Percentiles rank a stretch among this genome's conserved stretches.
phyloP scores from a whole-genome alignment of 2,888 invertebrate genomes.

The Cerceris ruficornis region DNA sequence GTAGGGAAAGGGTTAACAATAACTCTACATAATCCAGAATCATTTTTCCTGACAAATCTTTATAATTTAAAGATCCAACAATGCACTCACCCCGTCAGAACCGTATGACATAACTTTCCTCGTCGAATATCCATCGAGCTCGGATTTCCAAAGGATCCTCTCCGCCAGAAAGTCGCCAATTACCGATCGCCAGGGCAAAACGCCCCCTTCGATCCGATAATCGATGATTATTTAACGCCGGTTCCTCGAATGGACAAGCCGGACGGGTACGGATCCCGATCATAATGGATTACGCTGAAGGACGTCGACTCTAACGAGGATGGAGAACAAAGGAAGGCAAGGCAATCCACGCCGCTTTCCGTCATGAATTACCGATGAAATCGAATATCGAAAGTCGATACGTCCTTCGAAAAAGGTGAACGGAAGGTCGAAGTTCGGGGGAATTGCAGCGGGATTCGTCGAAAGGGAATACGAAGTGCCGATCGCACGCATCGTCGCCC shows the following conservation, averaged over 20 bases:
- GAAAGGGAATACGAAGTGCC: neutral
- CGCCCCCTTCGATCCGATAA: neutral
- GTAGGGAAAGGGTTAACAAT: too few species aligned
- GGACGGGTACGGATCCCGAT: constrained; percentile 5
- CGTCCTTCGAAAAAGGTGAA: constrained; percentile 20
- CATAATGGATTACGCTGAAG: constrained; percentile 33
- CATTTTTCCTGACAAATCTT: too few species aligned
- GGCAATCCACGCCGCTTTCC: constrained; percentile 22
- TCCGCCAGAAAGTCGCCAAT: too few species aligned
- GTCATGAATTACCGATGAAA: constrained; percentile 49
- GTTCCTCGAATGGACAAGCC: neutral
- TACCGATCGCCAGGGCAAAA: too few species aligned
- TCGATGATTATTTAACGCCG: neutral
- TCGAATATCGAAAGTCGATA: constrained; percentile 58
- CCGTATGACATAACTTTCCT: too few species aligned
- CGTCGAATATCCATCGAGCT: too few species aligned
- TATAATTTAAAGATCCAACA: too few species aligned
- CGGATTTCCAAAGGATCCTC: too few species aligned
- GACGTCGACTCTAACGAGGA: constrained; percentile 13
- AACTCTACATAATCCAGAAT: too few species aligned
- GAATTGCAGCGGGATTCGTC: constrained; percentile 4
- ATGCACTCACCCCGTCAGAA: too few species aligned
- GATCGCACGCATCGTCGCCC: neutral
- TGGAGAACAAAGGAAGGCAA: constrained; percentile 17
- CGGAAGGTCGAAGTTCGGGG: constrained; percentile 13